Evolutionary conservation across 2,888 invertebrate genomes (phyloP), one percentile per base, ranked within the genome.

Genomic region (Asteroscopus sphinx): DNA sequence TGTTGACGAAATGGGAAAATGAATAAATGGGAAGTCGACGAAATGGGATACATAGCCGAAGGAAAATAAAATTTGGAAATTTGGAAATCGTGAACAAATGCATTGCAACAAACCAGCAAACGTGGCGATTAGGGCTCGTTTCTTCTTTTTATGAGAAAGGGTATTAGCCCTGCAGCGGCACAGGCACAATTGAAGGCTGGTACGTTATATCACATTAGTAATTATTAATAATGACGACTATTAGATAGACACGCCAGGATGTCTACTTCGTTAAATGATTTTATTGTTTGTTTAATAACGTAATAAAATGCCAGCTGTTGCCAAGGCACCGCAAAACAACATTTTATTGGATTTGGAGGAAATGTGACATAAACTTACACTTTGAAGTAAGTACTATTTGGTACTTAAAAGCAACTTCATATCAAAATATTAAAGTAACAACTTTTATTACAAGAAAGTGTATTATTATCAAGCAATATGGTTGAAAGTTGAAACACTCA

Each of bases 401-500:
- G 12, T 21, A 17, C 8, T 21, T 16, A 39, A 33, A 40, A 41
- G 0, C 11, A 11, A 11, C 16, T 25, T 41, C 28, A 35, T 13
- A 44, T 12, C 35, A 46, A 39, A 39, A 47, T 4, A 13, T 4
- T 9, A 32, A 41, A 41, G 40, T 40, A 30, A 44, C 21, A 33
- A 7, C 7, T 21, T 39, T 25, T 33, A 60, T 67, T 51, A 41
- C 33, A 65, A 49, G 52, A 73, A 60, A 76, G 54, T 54, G 42
- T 44, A 59, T n/a, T n/a, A n/a, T n/a, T n/a, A n/a, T n/a, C n/a
- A 57, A 61, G 39, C 52, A 55, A 44, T 58, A 59, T 63, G 55
- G 47, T 63, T 40, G 47, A 48, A 63, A 69, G n/a, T n/a, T n/a
- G n/a, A 47, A 42, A 48, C 47, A 33, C 44, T 46, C 44, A 46